Base-by-base conservation (phyloP, 2,113 vertebrate species). In the Cyanoramphus novaezelandiae region DNA sequence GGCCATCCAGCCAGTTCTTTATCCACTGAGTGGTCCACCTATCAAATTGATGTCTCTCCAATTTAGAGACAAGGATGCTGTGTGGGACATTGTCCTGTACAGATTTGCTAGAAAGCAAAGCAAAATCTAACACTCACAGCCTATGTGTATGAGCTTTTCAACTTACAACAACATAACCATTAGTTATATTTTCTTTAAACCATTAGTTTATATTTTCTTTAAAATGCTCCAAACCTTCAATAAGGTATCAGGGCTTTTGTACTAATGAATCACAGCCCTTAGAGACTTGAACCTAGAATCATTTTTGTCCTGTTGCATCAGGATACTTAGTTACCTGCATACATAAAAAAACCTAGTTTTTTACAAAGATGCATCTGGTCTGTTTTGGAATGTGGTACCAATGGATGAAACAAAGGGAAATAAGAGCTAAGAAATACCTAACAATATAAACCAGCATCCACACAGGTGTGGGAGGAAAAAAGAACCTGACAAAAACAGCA, bases 401-500 rank as follows among this genome's bases (percentile, higher is more conserved):
- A 1, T 68, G 28, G 39, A 68, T 60, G 23, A 89, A 88, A 74
- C 2, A 50, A 76, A 0, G 1, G 8, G 39, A 91, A 91, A 75
- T 41, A 88, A 83, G 83, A 86, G 9, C 29, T 62, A 60, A 53
- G 27, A 60, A 76, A 91, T 79, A 8, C 6, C 15, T 50, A 68
- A n/a, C 13, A 55, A 24, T n/a, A 24, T 15, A 59, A 82, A 63
- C 4, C 28, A 82, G n/a, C 16, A 94, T 29, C 18, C 67, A 75
- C 33, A 88, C 4, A 78, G 3, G 1, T 9, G 19, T 17, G 43
- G 6, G 8, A 12, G 0, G 1, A 2, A 44, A 53, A 4, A 53
- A 52, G 43, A 50, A 11, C 13, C 7, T 35, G n/a, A 41, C 11
- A 77, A 63, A 82, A 89, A 27, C 9, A 44, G 7, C 20, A 57